Conservation (phyloP, 2,113 vertebrate species). For the Entomyzon cyanotis region DNA sequence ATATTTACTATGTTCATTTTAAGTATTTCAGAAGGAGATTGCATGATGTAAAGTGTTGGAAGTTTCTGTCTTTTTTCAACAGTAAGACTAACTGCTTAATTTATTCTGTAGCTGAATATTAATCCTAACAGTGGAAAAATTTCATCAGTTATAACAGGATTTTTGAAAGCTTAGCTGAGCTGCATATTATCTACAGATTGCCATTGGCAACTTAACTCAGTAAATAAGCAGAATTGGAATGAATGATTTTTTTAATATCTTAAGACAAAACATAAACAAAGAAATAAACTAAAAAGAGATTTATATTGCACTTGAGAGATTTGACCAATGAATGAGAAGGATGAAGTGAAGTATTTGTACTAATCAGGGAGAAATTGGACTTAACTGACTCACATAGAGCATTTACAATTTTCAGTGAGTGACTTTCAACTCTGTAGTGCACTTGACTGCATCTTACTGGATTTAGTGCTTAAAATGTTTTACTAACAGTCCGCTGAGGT, state of each 20-base stretch:
- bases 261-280: not conserved
- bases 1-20: not conserved
- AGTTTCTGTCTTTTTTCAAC: rapidly evolving
- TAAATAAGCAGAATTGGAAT: not conserved
- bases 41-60: not conserved
- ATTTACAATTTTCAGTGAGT: not conserved
- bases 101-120: not conserved
- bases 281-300: not conserved
- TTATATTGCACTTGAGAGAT: not conserved
- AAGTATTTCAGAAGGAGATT: not conserved
- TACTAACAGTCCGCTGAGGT: conserved; percentile 13
- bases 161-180: not conserved
- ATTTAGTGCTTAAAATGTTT: conserved; percentile 49
- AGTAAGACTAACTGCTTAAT: not conserved
- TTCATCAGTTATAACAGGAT: not conserved
- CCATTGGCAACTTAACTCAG: not conserved
- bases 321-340: not conserved
- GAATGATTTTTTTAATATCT: not conserved
- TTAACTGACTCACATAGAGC: not conserved
- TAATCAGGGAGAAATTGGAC: not conserved
- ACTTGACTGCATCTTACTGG: not conserved
- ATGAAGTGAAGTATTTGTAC: not conserved
- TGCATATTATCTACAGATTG: not conserved
- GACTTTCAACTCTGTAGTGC: not conserved
- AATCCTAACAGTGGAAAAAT: not conserved